Conservation (phyloP, 2,113 vertebrate species). For the Pholis gunnellus region DNA sequence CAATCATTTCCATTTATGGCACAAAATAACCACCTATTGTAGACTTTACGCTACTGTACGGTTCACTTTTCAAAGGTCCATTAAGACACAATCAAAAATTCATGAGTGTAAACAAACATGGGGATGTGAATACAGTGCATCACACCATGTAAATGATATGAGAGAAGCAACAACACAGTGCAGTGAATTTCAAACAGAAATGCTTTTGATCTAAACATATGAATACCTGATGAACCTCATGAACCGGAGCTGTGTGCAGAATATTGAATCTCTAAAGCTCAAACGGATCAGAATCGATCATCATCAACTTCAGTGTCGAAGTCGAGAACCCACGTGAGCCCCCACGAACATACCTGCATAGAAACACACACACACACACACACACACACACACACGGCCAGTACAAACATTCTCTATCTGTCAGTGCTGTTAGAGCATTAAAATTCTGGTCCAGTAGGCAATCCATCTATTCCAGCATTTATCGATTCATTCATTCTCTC, state of each 20-base stretch:
- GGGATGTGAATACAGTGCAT: slow-evolving; percentile 3
- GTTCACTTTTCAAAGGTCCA: slow-evolving; percentile 31
- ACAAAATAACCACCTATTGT: not conserved
- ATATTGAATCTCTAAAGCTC: slow-evolving; percentile 22
- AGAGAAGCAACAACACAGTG: slow-evolving; percentile 13
- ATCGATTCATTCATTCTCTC: slow-evolving; percentile 16
- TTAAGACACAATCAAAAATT: slow-evolving; percentile 44
- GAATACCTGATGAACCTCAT: not conserved
- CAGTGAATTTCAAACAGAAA: slow-evolving; percentile 25
- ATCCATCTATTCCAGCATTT: slow-evolving; percentile 19
- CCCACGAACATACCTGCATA: not conserved
- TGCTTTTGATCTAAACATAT: slow-evolving; percentile 22
- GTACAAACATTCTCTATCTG: not conserved
- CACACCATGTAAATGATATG: not conserved
- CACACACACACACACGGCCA: not conserved
- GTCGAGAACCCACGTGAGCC: not conserved
- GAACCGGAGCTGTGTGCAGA: slow-evolving; percentile 9
- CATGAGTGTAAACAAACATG: slow-evolving; percentile 44
- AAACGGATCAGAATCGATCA: slow-evolving; percentile 23
- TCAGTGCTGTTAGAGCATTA: slow-evolving; percentile 12
- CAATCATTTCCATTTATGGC: not conserved
- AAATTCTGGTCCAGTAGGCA: slow-evolving; percentile 50
- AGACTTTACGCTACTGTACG: not conserved
- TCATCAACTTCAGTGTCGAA: slow-evolving; percentile 29
- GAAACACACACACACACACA: not conserved